Conservation (phyloP, 1,140 invertebrate species). For the Archivesica marissinica region DNA sequence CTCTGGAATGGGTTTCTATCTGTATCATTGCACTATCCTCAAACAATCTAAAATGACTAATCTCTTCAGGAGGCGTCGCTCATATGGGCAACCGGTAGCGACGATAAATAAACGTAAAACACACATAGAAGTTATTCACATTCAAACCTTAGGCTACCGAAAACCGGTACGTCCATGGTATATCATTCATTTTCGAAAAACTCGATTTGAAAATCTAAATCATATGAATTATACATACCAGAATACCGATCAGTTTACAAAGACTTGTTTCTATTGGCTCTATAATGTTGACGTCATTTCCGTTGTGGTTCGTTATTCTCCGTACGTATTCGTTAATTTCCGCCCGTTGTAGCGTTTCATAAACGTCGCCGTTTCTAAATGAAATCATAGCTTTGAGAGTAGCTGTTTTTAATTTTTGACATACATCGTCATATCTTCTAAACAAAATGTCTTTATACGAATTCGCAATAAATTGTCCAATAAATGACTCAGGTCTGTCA, state of each 20-base stretch:
- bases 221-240: too few species aligned
- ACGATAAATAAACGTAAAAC: too few species aligned
- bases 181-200: too few species aligned
- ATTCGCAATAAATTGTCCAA: constrained; percentile 49
- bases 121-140: too few species aligned
- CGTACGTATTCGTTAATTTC: constrained; percentile 45
- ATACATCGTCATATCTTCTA: constrained; percentile 50
- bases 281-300: constrained; percentile 32
- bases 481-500: constrained; percentile 58
- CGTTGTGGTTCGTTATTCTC: not conserved
- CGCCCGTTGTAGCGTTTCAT: not conserved
- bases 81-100: too few species aligned
- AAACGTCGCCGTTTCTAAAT: not conserved
- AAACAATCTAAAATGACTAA: too few species aligned
- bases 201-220: too few species aligned
- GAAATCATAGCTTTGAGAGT: constrained; percentile 48
- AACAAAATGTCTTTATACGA: constrained; percentile 59
- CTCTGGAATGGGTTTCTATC: too few species aligned
- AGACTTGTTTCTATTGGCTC: constrained; percentile 24
- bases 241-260: constrained; percentile 30
- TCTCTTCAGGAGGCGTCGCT: too few species aligned
- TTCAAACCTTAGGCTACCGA: too few species aligned
- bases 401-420: constrained; percentile 30
- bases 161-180: too few species aligned
- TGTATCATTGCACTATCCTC: too few species aligned